phyloP scores from a whole-genome alignment of 2,113 vertebrate genomes.

The Numenius arquata region DNA sequence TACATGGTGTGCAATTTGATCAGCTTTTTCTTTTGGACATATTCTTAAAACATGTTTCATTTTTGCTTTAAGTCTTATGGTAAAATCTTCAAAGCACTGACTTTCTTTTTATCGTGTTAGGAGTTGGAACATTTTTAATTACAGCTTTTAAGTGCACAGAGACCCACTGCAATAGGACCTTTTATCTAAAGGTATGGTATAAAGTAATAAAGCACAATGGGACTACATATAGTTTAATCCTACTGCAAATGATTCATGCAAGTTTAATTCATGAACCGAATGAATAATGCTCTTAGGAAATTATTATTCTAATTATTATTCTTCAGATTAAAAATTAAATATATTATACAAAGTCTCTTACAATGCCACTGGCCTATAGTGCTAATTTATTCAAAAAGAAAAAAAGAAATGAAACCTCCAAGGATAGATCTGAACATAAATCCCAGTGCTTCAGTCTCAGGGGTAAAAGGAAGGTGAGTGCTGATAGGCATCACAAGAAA shows the following conservation, averaged over 20 bases:
- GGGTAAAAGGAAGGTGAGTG: background rate
- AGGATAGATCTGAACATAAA: background rate
- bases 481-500: background rate
- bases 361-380: background rate
- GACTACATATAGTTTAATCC: background rate
- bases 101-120: background rate
- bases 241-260: background rate
- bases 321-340: constrained; percentile 7
- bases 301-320: background rate
- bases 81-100: background rate
- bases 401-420: background rate
- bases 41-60: background rate
- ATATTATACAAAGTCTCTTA: background rate
- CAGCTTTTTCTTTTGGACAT: background rate
- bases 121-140: background rate
- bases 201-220: background rate
- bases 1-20: background rate
- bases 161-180: background rate
- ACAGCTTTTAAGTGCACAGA: background rate
- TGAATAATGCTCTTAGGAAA: background rate
- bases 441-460: background rate
- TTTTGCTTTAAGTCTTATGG: background rate
- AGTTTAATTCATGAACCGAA: background rate
- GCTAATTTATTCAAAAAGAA: background rate
- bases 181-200: background rate